Base-by-base conservation (phyloP, 1,140 invertebrate genomes). In the Hyles euphorbiae region DNA sequence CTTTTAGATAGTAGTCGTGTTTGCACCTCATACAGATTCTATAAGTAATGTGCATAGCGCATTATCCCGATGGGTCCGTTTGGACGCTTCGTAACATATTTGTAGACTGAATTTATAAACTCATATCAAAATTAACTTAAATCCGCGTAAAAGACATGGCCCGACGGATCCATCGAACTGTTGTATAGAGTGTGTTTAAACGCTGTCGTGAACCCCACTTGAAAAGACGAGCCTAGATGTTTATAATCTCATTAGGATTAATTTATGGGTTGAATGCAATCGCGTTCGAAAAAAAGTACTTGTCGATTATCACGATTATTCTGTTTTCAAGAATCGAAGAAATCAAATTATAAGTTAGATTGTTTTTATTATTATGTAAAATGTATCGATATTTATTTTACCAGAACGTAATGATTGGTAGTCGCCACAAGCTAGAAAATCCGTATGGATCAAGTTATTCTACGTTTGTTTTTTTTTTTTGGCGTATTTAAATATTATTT, bases 71-170 rank as follows among this genome's bases (percentile, higher is more conserved):
- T 40, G 36, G 36, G 36, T 40, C 36, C 4, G 36, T 40, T 40
- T 8, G 36, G 36, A 40, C 36, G 36, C 1, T 40, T 40, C 4
- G 36, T 40, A 40, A 40, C 36, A 40, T 22, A 22, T 40, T 40
- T 40, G 36, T 40, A 40, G 77, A 81, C 81, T 85, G 75, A 78
- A 63, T 53, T 70, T 71, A 60, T 76, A 61, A 71, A 82, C 65
- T 76, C 76, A 78, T 76, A 83, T 80, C 78, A 81, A 70, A 59
- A 7, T 45, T 11, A 54, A 59, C 34, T 40, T 57, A 54, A 46
- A 67, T 53, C 36, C 9, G 53, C 49, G 50, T 36, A 50, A 46
- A 60, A 58, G 50, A 60, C 43, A 60, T 22, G 46, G 4, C 56
- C 68, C 58, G 11, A 22, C 47, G 22, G 22, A 48, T 48, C 22